Base-by-base conservation (phyloP, 1,140 invertebrate genomes). In the Trinorchestia longiramus region DNA sequence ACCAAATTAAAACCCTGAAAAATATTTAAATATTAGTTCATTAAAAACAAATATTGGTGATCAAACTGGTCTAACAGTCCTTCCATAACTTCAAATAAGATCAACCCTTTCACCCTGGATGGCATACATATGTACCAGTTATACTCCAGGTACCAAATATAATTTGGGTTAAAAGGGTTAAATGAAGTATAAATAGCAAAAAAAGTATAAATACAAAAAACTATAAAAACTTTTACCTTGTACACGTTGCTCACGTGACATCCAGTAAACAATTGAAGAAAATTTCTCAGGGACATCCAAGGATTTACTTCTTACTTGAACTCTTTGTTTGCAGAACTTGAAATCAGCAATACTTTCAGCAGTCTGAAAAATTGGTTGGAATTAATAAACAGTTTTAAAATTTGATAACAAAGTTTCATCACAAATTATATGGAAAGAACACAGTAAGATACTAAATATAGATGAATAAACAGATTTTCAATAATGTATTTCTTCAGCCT, bases 291-390 rank as follows among this genome's bases (percentile, higher is more conserved):
- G 95, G 11, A 95, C 43, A 40, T 95, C 62, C 62, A 87, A 88
- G 15, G 53, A 88, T 77, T 95, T 95, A 43, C 62, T 88, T 95
- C 87, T 95, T 15, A 88, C 62, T 77, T 95, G 62, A 87, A 87
- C 95, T 47, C 62, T 87, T 45, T 95, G 77, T 43, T 95, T 95
- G 95, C 87, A 95, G 42, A 57, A 90, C 53, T 57, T 95, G 42
- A 57, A 95, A 87, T 95, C 47, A 62, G 62, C 43, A 95, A 96
- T 96, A 42, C 96, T 88, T 92, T 92, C 44, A 43, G 45, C 43
- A 77, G 92, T 45, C 96, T 96, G 90, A 90, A 41, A 87, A 95
- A 17, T n/a, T 45, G 8, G 1, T 19, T 42, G 15, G 28, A 90
- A 4, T 42, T 17, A 19, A 90, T 42, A 43, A 90, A 90, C 28